phyloP scores from a whole-genome alignment of 2,888 invertebrate genomes.

The Melipona bicolor region DNA sequence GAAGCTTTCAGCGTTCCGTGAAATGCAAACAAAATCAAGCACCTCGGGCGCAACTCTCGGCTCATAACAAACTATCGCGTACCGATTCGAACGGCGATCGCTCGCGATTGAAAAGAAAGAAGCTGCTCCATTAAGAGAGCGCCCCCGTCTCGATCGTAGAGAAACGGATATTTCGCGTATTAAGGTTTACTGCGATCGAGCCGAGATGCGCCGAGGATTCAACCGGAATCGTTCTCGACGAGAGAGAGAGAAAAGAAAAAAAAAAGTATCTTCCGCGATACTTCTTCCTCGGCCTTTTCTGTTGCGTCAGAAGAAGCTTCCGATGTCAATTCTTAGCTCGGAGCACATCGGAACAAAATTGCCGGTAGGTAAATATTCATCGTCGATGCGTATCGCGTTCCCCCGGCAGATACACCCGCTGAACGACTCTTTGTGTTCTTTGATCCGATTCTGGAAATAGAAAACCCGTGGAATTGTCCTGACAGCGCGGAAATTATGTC shows the following conservation, averaged over 20 bases:
- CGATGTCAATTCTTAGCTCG: conserved; percentile 15
- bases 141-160: not conserved
- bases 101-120: not conserved
- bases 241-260: not conserved
- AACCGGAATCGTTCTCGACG: not conserved
- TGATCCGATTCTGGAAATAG: conserved; percentile 23
- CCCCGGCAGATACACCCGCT: not conserved
- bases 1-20: not conserved
- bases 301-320: not conserved
- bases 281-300: not conserved
- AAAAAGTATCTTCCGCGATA: conserved; percentile 11
- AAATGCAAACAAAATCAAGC: conserved; percentile 9
- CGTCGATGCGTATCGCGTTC: conserved; percentile 4
- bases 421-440: conserved; percentile 5
- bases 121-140: conserved; percentile 14
- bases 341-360: conserved; percentile 16
- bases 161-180: conserved; percentile 20
- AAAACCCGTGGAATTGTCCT: conserved; percentile 4
- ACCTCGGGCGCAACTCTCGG: not conserved
- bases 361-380: conserved; percentile 33
- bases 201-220: not conserved
- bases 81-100: conserved; percentile 3
- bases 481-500: conserved; percentile 5
- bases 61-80: conserved; percentile 15
- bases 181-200: not conserved